Evolutionary conservation across 92 coral and sea anemone species (phyloP).

Genomic region (Paragorgia papillata): DNA sequence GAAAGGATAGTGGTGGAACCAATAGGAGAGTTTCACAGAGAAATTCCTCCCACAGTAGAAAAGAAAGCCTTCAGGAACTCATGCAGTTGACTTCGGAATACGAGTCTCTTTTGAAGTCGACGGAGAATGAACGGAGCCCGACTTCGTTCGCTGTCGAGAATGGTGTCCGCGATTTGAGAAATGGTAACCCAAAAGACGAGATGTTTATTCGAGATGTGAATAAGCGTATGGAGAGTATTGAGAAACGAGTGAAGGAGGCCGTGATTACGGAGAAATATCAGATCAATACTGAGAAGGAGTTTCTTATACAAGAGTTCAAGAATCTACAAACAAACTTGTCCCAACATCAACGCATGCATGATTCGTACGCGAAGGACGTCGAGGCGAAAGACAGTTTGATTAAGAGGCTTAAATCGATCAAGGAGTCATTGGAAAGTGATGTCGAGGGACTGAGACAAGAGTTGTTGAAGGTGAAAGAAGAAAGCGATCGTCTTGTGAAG

Average conservation of each 20-base stretch:
- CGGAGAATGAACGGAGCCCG: slow-evolving; percentile 11
- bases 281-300: slow-evolving; percentile 82
- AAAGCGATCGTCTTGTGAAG: slow-evolving; percentile 72
- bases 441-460: slow-evolving; percentile 84
- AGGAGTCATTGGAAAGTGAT: slow-evolving; percentile 86
- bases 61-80: slow-evolving; percentile 79
- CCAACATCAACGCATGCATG: slow-evolving; percentile 85
- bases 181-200: slow-evolving; percentile 58
- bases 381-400: slow-evolving; percentile 85
- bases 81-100: slow-evolving; percentile 79
- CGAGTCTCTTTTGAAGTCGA: slow-evolving; percentile 54
- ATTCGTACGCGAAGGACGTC: slow-evolving; percentile 79
- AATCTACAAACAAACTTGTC: slow-evolving; percentile 79
- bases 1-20: slow-evolving; percentile 23
- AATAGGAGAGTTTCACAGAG: slow-evolving; percentile 21
- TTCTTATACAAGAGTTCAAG: slow-evolving; percentile 83
- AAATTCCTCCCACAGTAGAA: slow-evolving; percentile 71
- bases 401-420: slow-evolving; percentile 81
- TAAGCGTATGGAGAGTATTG: slow-evolving; percentile 80
- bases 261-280: slow-evolving; percentile 86
- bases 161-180: slow-evolving; percentile 21
- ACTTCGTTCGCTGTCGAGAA: slow-evolving; percentile 7
- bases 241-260: slow-evolving; percentile 83
- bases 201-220: slow-evolving; percentile 76
- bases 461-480: slow-evolving; percentile 66